Conservation (phyloP, 2,888 invertebrate species). For the Luperina nickerlii region DNA sequence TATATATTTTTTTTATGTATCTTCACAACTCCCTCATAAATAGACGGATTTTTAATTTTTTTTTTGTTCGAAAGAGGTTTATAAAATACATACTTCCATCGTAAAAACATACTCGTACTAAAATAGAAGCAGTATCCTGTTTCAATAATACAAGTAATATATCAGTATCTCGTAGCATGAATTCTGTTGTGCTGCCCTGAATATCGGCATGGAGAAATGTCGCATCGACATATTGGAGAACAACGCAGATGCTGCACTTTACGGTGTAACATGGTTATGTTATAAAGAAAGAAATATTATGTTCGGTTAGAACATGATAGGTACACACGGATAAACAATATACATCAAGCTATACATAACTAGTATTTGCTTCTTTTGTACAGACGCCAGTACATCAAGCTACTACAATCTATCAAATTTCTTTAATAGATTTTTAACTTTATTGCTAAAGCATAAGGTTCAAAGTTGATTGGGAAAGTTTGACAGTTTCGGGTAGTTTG, state of each 20-base stretch:
- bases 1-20: no score
- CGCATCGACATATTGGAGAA: slow-evolving; percentile 28
- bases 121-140: not conserved
- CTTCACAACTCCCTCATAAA: no score
- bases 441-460: no score
- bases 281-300: not conserved
- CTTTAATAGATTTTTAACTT: no score
- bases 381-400: no score
- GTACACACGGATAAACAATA: not conserved
- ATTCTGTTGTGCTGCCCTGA: slow-evolving; percentile 7
- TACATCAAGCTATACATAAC: no score
- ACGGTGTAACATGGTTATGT: not conserved
- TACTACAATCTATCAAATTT: no score
- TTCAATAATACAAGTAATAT: not conserved
- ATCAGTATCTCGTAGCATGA: slow-evolving; percentile 2
- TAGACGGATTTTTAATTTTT: no score
- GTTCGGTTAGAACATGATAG: not conserved
- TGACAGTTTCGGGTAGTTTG: no score
- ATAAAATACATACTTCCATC: not conserved
- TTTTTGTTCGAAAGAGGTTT: no score
- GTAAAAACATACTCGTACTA: not conserved
- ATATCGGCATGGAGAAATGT: slow-evolving; percentile 20
- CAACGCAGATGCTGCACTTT: slow-evolving; percentile 7
- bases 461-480: no score
- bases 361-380: no score